Evolutionary conservation across 2,113 vertebrate genomes (phyloP).

Genomic region (Salminus brasiliensis): DNA sequence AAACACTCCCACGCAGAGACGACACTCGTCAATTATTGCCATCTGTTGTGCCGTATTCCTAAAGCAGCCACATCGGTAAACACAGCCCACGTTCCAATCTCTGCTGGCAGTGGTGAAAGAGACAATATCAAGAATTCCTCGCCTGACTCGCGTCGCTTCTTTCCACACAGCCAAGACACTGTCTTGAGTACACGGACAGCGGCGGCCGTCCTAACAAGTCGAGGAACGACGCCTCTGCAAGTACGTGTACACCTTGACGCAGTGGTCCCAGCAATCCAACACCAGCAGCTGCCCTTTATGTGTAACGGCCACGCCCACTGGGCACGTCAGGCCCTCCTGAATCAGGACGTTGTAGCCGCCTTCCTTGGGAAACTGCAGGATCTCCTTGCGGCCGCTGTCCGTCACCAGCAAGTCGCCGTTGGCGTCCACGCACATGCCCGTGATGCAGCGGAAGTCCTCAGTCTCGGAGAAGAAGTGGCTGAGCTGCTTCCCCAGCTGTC

Average conservation of each 20-base stretch:
- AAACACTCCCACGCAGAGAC: conserved; percentile 31
- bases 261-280: conserved; percentile 97
- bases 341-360: conserved; percentile 91
- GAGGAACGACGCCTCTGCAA: conserved; percentile 84
- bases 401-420: conserved; percentile 94
- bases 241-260: conserved; percentile 96
- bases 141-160: not conserved
- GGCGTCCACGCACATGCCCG: conserved; percentile 94
- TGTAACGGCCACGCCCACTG: conserved; percentile 90
- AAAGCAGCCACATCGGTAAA: conserved; percentile 6
- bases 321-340: conserved; percentile 91
- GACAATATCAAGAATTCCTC: not conserved
- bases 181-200: not conserved
- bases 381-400: conserved; percentile 93
- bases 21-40: conserved; percentile 49
- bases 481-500: conserved; percentile 93
- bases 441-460: conserved; percentile 97
- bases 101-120: conserved; percentile 34
- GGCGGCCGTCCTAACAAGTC: conserved; percentile 66
- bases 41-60: conserved; percentile 44
- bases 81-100: not conserved
- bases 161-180: not conserved
- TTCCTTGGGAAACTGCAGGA: conserved; percentile 94
- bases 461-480: conserved; percentile 97
- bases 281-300: conserved; percentile 96